Evolutionary conservation across 2,113 vertebrate genomes (phyloP), one percentile per base, ranked within the genome.

Genomic region (Malaclemys terrapin): DNA sequence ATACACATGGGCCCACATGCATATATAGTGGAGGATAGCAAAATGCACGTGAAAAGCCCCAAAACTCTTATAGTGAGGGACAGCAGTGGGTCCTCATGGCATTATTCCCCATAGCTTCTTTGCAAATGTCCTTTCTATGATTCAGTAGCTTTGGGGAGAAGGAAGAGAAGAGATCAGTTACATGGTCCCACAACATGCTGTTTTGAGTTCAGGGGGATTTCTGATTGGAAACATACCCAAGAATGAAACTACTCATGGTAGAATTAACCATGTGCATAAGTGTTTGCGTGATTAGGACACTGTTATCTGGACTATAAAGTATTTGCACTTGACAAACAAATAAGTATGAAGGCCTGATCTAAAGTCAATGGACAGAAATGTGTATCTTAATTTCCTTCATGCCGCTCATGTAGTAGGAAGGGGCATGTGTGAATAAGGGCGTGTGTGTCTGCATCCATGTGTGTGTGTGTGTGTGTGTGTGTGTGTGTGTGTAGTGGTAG

Each of bases 1-100:
- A 95, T 92, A 80, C 84, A 79, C 84, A 91, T 62, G 93, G 62
- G 5, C 79, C 83, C 92, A 80, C n/a, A 89, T 88, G 69, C 22
- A 27, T 25, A 45, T 42, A 25, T 42, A 76, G 38, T 45, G 72
- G 5, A 76, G 2, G 24, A 69, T 69, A 69, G 31, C 35, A 76
- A 76, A 76, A 76, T 76, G 38, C 10, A 25, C n/a, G 24, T 76
- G 42, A 76, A 75, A 75, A 24, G 22, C 38, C 24, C 5, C 38
- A 25, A 45, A 76, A 76, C 72, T 45, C 12, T 76, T 27, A 45
- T 76, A 24, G 11, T 42, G 22, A 75, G 20, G 38, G 11, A 76
- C 4, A 76, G 38, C 24, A 25, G 72, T 57, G 5, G 8, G 9
- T 25, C 72, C 11, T 76, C 24, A 13, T 20, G 12, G 38, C 5